Base-by-base conservation (phyloP, 1,140 invertebrate genomes). In the Pogonomyrmex barbatus region DNA sequence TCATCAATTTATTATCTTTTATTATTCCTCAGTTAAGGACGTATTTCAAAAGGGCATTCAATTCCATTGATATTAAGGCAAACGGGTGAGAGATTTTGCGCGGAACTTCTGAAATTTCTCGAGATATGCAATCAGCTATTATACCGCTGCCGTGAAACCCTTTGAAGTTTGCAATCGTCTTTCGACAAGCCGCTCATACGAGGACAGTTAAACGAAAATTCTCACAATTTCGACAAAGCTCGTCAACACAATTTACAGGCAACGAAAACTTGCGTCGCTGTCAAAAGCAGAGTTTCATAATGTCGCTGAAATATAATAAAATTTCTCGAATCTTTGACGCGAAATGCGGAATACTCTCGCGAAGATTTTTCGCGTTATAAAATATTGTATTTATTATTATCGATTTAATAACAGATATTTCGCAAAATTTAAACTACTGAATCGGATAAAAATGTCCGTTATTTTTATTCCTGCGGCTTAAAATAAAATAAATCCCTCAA, bases 61-160 rank as follows among this genome's bases (percentile, higher is more conserved):
- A 88, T 88, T 85, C 52, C 60, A 70, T n/a, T 79, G 73, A 88
- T 89, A 89, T 88, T 88, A 88, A 85, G 86, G 67, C 56, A 79
- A 75, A 30, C 24, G n/a, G 39, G 73, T 30, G 58, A 75, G 54
- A 36, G 68, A 36, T 76, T 58, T 76, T 50, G 14, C 24, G 70
- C 9, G 83, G 62, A 60, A 89, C 78, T 78, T 24, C 62, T n/a
- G 56, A 47, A 88, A 86, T 89, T 81, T 82, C 83, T 45, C 47
- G 60, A 86, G 50, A 47, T 58, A 89, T 42, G 62, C 87, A 65
- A 73, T 82, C 70, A 50, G 77, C 62, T 77, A 68, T 85, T 73
- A 73, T 60, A 71, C 47, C 45, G 45, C 62, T 24, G 33, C 30
- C 12, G 50, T 42, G 84, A 52, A 47, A 17, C 36, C 79, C 88